Evolutionary conservation across 1,140 invertebrate species (phyloP).

Genomic region (Aphidius ervi): DNA sequence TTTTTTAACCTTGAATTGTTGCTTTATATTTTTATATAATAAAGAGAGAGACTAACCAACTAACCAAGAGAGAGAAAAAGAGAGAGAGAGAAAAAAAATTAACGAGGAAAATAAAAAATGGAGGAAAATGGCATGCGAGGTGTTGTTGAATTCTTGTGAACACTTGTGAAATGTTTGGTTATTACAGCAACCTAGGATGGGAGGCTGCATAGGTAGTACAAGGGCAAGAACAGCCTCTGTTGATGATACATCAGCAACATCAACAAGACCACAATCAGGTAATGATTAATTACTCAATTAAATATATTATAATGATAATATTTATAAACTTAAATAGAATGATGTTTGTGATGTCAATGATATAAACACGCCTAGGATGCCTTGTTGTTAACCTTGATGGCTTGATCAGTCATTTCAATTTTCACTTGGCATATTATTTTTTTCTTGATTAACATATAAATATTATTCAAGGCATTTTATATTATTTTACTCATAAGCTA

Average conservation of each 20-base stretch:
- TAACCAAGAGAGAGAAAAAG: too few relatives aligned
- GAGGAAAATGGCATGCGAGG: conserved; percentile 49
- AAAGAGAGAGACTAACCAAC: too few relatives aligned
- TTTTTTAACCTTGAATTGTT: too few relatives aligned
- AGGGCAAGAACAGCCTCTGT: conserved; percentile 72
- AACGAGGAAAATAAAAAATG: conserved; percentile 34
- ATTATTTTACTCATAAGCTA: too few relatives aligned
- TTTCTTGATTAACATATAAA: too few relatives aligned
- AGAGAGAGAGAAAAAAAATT: conserved; percentile 1
- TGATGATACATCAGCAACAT: conserved; percentile 71
- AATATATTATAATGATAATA: neutral
- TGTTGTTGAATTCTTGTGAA: conserved; percentile 46
- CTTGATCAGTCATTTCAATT: neutral
- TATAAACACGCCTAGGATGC: conserved; percentile 22
- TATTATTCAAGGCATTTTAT: too few relatives aligned
- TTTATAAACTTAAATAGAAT: conserved; percentile 2
- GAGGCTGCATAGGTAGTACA: conserved; percentile 78
- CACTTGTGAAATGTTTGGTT: conserved; percentile 54
- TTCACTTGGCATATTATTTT: too few relatives aligned
- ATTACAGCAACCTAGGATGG: conserved; percentile 61
- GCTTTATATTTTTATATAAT: too few relatives aligned
- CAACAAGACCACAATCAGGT: conserved; percentile 73
- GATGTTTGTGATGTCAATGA: neutral
- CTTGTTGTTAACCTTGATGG: conserved; percentile 13
- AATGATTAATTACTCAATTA: conserved; percentile 34